These are phyloP conservation scores for Amaurobius ferox DNA, from an alignment of 2,888 invertebrate species.

Conservation along the genomic window DNA sequence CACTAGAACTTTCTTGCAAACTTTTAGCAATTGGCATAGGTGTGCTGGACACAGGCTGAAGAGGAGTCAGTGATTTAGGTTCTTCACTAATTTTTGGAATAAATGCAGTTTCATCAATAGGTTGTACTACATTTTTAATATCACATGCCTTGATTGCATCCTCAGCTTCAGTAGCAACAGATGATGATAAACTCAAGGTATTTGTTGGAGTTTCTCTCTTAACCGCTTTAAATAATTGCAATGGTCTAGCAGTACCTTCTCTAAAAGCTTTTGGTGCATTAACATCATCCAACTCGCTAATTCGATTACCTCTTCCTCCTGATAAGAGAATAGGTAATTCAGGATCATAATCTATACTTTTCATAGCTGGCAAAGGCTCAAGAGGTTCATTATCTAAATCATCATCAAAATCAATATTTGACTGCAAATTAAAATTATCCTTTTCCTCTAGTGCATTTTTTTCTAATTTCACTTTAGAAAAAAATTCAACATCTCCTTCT, in stretches of 20 bases:
- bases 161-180: not conserved
- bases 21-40: not conserved
- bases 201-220: constrained; percentile 1
- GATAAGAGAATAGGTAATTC: constrained; percentile 44
- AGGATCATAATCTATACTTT: constrained; percentile 32
- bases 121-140: too few relatives aligned
- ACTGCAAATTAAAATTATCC: not conserved
- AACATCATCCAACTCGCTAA: constrained; percentile 28
- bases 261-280: constrained; percentile 61
- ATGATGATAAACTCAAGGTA: not conserved
- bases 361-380: not conserved
- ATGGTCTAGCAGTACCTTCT: constrained; percentile 49
- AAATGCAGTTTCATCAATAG: too few relatives aligned
- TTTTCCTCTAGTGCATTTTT: not conserved
- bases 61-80: too few relatives aligned
- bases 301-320: constrained; percentile 31
- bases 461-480: not conserved
- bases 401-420: not conserved
- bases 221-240: constrained; percentile 48
- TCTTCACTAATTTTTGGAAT: too few relatives aligned
- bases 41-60: too few relatives aligned
- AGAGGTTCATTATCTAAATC: not conserved
- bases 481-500: constrained; percentile 20
- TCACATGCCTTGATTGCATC: not conserved
- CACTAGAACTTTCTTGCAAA: not conserved